Conservation (phyloP, 2,113 vertebrate genomes). For the Columba livia region DNA sequence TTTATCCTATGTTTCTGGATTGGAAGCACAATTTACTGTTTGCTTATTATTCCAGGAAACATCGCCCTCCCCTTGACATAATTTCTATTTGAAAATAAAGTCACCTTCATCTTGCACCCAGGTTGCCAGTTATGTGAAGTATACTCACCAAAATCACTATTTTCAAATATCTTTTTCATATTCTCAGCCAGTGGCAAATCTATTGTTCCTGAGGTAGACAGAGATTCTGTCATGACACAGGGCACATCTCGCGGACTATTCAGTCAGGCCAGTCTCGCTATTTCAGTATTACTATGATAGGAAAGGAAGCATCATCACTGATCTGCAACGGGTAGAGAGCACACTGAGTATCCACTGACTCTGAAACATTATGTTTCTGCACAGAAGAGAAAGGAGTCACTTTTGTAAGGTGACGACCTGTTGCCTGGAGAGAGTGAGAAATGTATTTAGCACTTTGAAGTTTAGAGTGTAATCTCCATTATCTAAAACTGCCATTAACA, state of each 20-base stretch:
- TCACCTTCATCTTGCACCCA: neutral
- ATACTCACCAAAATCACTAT: neutral
- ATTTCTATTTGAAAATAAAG: constrained; percentile 11
- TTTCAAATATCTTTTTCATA: neutral
- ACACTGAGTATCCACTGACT: neutral
- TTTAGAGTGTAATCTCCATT: neutral
- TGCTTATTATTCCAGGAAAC: constrained; percentile 5
- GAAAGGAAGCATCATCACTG: neutral
- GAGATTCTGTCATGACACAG: neutral
- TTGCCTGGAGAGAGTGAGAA: neutral
- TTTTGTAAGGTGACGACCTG: neutral
- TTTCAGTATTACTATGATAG: neutral
- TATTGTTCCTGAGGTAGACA: neutral
- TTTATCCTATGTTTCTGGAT: neutral
- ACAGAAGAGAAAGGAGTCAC: neutral
- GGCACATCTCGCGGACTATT: neutral
- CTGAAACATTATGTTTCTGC: neutral
- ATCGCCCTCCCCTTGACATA: neutral
- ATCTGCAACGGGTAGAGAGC: neutral
- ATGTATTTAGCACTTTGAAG: neutral
- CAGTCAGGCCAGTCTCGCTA: neutral
- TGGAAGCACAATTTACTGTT: neutral
- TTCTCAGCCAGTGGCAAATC: neutral
- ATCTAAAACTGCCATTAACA: neutral
- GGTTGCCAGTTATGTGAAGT: neutral